Conservation (phyloP, 2,888 invertebrate genomes). For the Stegophylla sp. region DNA sequence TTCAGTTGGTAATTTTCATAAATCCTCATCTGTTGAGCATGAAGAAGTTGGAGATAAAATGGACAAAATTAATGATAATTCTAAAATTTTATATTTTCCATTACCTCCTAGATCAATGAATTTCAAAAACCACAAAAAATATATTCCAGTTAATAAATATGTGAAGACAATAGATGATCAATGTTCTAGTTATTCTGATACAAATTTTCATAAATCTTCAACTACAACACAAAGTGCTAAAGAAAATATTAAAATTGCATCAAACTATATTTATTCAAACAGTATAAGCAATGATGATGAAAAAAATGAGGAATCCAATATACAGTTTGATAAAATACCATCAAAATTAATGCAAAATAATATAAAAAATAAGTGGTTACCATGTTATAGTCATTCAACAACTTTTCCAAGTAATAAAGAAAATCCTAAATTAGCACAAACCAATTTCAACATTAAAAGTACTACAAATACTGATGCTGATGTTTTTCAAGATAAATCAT, state of each 20-base stretch:
- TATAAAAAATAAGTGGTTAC: too few species aligned
- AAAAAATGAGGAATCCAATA: background rate
- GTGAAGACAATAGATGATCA: background rate
- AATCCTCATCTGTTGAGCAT: too few species aligned
- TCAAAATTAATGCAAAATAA: background rate
- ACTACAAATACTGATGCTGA: background rate
- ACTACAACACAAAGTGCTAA: background rate
- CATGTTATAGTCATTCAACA: background rate
- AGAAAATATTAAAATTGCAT: background rate
- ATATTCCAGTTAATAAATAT: too few species aligned
- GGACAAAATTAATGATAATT: too few species aligned
- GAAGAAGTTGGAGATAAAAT: too few species aligned
- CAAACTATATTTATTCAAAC: background rate
- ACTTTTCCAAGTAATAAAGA: background rate
- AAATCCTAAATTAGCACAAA: background rate
- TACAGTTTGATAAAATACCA: background rate
- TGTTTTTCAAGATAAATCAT: background rate
- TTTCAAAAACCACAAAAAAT: too few species aligned
- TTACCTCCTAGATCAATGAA: too few species aligned
- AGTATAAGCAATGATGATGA: background rate
- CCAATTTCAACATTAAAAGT: background rate
- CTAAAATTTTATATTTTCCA: too few species aligned
- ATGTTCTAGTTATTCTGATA: background rate
- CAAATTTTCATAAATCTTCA: background rate
- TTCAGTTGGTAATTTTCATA: too few species aligned